Conservation (phyloP, 2,888 invertebrate genomes). For the Lasioglossum morio region DNA sequence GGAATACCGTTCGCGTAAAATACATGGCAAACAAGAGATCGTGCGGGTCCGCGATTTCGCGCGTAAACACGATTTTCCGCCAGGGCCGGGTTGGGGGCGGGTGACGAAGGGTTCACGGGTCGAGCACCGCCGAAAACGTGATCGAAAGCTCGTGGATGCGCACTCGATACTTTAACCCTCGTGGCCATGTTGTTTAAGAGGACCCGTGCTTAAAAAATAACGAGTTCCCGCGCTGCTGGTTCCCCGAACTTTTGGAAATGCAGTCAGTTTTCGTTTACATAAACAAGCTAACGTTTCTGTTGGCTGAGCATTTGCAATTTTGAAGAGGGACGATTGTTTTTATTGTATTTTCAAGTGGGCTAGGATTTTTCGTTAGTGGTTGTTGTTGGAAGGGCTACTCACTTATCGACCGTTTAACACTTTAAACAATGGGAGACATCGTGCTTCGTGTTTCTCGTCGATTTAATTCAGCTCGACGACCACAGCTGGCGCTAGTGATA, state of each 20-base stretch:
- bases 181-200: neutral
- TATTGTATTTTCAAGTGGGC: neutral
- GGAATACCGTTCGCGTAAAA: neutral
- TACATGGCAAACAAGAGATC: constrained; percentile 4
- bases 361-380: neutral
- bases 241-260: neutral
- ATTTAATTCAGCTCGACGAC: neutral
- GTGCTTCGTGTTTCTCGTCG: neutral
- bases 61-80: constrained; percentile 50
- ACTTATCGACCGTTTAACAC: neutral
- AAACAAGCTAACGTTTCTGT: too few species aligned
- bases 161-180: neutral
- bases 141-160: constrained; percentile 15
- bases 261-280: too few species aligned
- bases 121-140: constrained; percentile 19
- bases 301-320: neutral
- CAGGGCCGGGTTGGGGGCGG: constrained; percentile 4
- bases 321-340: too few species aligned
- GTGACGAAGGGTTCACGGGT: neutral
- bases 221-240: neutral
- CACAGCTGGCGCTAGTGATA: neutral
- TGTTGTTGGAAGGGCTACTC: neutral
- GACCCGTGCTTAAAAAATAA: neutral
- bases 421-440: neutral
- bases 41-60: constrained; percentile 1